Conservation (phyloP, 2,113 vertebrate genomes). For the Coptodon rendalli region DNA sequence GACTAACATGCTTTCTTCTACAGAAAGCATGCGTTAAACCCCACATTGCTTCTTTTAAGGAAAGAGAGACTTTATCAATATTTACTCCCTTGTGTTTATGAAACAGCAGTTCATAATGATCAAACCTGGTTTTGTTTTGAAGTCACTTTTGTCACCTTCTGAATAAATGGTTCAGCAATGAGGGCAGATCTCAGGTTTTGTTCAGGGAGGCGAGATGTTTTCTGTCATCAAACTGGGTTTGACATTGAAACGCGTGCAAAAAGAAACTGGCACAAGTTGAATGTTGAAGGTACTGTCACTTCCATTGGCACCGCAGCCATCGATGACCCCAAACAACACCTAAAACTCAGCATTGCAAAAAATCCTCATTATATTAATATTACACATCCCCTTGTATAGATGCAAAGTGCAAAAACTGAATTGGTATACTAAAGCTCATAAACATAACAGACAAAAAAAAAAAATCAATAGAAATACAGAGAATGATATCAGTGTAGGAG, state of each 20-base stretch:
- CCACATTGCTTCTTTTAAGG: background rate
- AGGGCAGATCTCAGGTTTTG: slow-evolving; percentile 9
- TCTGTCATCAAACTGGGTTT: slow-evolving; percentile 22
- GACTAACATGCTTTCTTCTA: slow-evolving; percentile 4
- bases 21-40: background rate
- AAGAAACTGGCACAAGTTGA: slow-evolving; percentile 54
- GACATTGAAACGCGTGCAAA: slow-evolving; percentile 56
- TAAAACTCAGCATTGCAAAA: slow-evolving; percentile 61
- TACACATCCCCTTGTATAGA: slow-evolving; percentile 94
- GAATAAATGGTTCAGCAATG: background rate
- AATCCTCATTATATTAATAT: slow-evolving; percentile 80
- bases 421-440: slow-evolving; percentile 84
- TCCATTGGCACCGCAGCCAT: slow-evolving; percentile 47
- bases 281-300: slow-evolving; percentile 57
- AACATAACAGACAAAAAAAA: slow-evolving; percentile 53
- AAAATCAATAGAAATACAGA: slow-evolving; percentile 56
- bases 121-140: background rate
- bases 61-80: slow-evolving; percentile 10
- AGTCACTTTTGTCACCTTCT: slow-evolving; percentile 9
- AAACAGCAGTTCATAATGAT: slow-evolving; percentile 40
- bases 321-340: slow-evolving; percentile 42
- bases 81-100: slow-evolving; percentile 24
- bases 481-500: slow-evolving; percentile 81
- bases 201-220: slow-evolving; percentile 14
- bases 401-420: slow-evolving; percentile 95